phyloP scores from a whole-genome alignment of 2,888 invertebrate species.

The Trissoscelio sp. region DNA sequence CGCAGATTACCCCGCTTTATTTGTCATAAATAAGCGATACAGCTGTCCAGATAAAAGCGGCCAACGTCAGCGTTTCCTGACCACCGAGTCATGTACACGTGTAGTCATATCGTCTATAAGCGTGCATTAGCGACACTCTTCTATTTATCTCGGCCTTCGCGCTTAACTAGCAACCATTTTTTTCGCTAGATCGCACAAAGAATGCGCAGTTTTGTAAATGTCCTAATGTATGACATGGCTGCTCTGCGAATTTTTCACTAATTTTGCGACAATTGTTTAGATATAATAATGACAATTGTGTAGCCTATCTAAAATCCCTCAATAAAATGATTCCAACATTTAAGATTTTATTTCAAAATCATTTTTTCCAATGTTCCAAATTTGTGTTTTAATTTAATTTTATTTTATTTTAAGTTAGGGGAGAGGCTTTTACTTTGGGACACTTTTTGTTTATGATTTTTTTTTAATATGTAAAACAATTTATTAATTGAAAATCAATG shows the following conservation, averaged over 20 bases:
- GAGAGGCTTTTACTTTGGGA: too few relatives aligned
- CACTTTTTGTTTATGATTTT: too few relatives aligned
- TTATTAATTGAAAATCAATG: too few relatives aligned
- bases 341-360: too few relatives aligned
- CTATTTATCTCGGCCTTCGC: slow-evolving; percentile 28
- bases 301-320: too few relatives aligned
- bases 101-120: slow-evolving; percentile 36
- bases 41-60: slow-evolving; percentile 19
- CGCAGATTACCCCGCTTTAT: slow-evolving; percentile 31
- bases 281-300: too few relatives aligned
- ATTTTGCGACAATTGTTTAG: slow-evolving; percentile 20
- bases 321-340: too few relatives aligned
- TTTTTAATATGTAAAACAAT: too few relatives aligned
- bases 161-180: slow-evolving; percentile 30
- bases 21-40: slow-evolving; percentile 44
- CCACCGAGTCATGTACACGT: neutral
- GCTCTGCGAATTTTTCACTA: slow-evolving; percentile 13
- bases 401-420: too few relatives aligned
- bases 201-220: slow-evolving; percentile 23
- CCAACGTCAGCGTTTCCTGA: slow-evolving; percentile 19
- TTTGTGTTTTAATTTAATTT: too few relatives aligned
- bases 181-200: slow-evolving; percentile 14
- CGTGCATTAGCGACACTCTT: slow-evolving; percentile 24
- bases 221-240: slow-evolving; percentile 7
- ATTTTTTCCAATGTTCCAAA: too few relatives aligned